Conservation (phyloP, 2,888 invertebrate genomes). For the Ormyrus pomaceus region DNA sequence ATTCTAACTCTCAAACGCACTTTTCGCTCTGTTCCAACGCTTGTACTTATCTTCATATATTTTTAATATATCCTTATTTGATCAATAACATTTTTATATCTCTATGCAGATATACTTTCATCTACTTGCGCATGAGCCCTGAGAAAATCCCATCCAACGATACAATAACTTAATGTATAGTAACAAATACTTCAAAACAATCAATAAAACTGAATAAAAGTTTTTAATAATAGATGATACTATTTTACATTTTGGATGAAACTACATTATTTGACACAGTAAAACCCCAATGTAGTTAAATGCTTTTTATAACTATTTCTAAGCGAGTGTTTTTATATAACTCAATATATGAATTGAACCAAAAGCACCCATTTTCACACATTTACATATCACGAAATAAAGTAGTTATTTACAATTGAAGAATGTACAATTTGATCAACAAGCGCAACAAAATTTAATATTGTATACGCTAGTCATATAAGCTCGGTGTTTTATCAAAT, state of each 20-base stretch:
- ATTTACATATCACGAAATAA: conserved; percentile 51
- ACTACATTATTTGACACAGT: conserved; percentile 1
- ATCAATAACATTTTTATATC: conserved; percentile 40
- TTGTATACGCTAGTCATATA: conserved; percentile 46
- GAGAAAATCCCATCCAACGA: conserved; percentile 40
- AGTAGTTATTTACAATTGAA: conserved; percentile 56
- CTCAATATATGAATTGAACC: conserved; percentile 14
- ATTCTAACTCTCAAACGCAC: conserved; percentile 25
- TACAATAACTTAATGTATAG: conserved; percentile 23
- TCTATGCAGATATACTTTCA: conserved; percentile 46
- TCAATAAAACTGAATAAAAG: conserved; percentile 33
- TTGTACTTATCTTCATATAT: conserved; percentile 35
- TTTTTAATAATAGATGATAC: conserved; percentile 25
- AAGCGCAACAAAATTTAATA: conserved; percentile 42
- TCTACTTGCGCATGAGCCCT: conserved; percentile 34
- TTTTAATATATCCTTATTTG: conserved; percentile 27
- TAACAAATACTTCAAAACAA: conserved; percentile 37
- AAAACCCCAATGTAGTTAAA: conserved; percentile 18
- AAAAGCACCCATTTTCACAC: conserved; percentile 52
- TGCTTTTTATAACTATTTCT: conserved; percentile 32
- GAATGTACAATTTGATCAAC: conserved; percentile 52
- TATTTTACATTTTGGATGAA: conserved; percentile 32
- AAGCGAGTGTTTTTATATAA: conserved; percentile 2
- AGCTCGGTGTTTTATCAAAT: conserved; percentile 45
- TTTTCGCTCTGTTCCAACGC: conserved; percentile 42